Conservation (phyloP, 2,113 vertebrate species). For the Nymphicus hollandicus region DNA sequence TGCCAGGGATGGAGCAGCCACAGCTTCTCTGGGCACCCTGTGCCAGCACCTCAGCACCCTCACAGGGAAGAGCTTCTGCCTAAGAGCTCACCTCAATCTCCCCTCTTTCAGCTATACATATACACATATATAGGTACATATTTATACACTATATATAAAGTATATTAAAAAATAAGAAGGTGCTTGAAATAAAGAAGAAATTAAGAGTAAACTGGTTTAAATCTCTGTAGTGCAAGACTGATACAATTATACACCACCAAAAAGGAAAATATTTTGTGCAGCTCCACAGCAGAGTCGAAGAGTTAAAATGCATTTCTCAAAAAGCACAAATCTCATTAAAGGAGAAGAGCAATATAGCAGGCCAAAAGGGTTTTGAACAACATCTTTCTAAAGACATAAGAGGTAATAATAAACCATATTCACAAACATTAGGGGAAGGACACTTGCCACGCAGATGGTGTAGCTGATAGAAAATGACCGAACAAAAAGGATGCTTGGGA, state of each 20-base stretch:
- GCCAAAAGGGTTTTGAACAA: not conserved
- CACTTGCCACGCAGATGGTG: not conserved
- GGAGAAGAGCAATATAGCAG: not conserved
- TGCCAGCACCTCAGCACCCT: accelerated
- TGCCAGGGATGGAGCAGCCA: too few species aligned
- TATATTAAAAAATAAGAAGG: not conserved
- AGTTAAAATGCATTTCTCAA: not conserved
- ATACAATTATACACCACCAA: not conserved
- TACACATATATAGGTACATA: not conserved
- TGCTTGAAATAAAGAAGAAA: not conserved
- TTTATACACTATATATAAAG: not conserved
- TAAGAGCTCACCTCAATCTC: not conserved
- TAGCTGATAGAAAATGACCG: not conserved
- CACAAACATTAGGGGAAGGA: not conserved
- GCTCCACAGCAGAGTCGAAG: not conserved
- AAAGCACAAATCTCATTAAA: not conserved
- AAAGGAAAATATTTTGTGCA: not conserved
- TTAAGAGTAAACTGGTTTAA: not conserved
- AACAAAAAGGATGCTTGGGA: not conserved
- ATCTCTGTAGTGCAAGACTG: not conserved
- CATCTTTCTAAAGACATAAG: not conserved
- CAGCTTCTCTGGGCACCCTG: not conserved
- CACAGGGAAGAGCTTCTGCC: not conserved
- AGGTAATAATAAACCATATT: not conserved
- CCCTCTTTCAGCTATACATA: not conserved